These are phyloP conservation scores for Nesidiocoris tenuis DNA, from an alignment of 2,888 invertebrate species.

Conservation along the genomic window DNA sequence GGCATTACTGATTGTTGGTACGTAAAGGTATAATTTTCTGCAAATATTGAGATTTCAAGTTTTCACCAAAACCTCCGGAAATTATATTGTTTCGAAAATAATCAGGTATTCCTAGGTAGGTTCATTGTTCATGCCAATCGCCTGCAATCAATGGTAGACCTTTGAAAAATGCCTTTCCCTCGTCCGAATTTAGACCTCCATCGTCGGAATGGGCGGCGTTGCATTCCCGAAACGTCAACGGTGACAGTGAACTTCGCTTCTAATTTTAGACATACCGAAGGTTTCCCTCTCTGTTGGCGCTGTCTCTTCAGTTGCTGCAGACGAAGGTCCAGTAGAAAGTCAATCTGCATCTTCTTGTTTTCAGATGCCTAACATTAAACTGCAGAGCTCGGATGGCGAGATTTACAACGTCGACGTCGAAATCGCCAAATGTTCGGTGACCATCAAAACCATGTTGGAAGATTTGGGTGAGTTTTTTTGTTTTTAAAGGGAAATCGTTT, in stretches of 20 bases:
- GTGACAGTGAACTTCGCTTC: background rate
- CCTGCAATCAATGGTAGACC: background rate
- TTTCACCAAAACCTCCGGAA: no score
- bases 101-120: no score
- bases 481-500: no score
- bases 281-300: background rate
- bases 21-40: no score
- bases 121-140: background rate
- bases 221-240: background rate
- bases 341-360: no score
- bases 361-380: constrained; percentile 89
- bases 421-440: constrained; percentile 95
- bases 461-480: constrained; percentile 65
- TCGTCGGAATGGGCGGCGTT: background rate
- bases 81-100: no score
- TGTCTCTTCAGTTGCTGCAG: no score
- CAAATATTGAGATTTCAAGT: no score
- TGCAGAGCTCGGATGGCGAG: constrained; percentile 93
- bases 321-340: no score
- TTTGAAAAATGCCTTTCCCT: no score
- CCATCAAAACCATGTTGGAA: constrained; percentile 98
- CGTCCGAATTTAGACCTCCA: background rate
- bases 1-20: no score
- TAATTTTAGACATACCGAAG: background rate
- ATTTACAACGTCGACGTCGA: constrained; percentile 95